Base-by-base conservation (phyloP, 2,888 invertebrate species). In the Schizotus pectinicornis region DNA sequence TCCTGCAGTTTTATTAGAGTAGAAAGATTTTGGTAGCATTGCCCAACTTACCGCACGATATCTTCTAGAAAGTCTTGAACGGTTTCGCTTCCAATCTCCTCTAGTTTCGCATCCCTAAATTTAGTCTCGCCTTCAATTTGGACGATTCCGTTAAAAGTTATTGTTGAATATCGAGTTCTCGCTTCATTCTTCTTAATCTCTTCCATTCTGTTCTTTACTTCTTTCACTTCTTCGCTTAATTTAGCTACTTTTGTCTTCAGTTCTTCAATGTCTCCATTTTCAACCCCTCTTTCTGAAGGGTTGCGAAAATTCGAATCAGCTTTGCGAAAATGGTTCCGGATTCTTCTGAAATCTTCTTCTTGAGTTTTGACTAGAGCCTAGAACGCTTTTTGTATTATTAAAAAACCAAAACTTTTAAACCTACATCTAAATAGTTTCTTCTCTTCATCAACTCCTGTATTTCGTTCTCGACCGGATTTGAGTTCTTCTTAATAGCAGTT, bases 121-220 rank as follows among this genome's bases (percentile, higher is more conserved):
- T 68, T 64, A 39, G 76, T 63, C 7, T 61, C 67, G 9, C 76
- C 77, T 9, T 62, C 62, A 31, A 81, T 67, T 48, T 68, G 63
- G 1, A 81, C 61, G 38, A 67, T 57, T 12, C 78, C 80, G 30
- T 71, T 69, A 7, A 82, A 64, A 13, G 76, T 63, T 1, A 80
- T 60, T 32, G 64, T 71, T 30, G 72, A 57, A 47, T 65, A 68
- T n/a, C 59, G 45, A 6, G 36, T 46, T 7, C 7, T 12, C 36
- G 51, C 46, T 51, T 65, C 50, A 34, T 41, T 38, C 35, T 33
- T 48, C 46, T 43, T 37, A 7, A 63, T 41, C 32, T 47, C 30
- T 9, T 38, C 36, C 11, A 43, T 43, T 46, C 53, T 43, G 14
- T 61, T 52, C n/a, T 71, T 59, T 51, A 59, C 64, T 11, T 62